Percentiles rank a stretch among this genome's conserved stretches.
These are phyloP conservation scores for Tetragonisca angustula DNA, from an alignment of 2,888 invertebrate species.

Conservation along the genomic window DNA sequence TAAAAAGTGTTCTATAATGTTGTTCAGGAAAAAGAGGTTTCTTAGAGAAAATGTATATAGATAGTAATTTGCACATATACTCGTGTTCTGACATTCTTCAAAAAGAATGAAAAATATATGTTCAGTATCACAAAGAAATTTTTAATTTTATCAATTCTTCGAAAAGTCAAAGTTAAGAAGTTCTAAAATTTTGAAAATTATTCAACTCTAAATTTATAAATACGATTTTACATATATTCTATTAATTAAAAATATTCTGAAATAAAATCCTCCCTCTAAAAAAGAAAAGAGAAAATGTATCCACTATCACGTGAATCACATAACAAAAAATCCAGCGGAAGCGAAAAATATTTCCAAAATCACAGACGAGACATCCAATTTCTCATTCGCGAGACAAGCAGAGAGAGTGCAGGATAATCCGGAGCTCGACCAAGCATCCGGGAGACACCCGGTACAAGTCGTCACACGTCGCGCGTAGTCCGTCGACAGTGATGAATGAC, in stretches of 20 bases:
- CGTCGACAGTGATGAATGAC: conserved; percentile 70
- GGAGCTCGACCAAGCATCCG: conserved; percentile 16
- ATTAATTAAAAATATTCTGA: background rate
- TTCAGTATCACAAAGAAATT: background rate
- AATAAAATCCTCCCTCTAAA: background rate
- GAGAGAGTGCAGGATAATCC: background rate
- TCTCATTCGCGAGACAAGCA: background rate
- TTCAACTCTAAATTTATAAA: background rate
- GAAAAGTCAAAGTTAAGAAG: background rate
- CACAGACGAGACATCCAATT: background rate
- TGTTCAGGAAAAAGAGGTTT: no score
- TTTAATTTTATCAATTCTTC: no score
- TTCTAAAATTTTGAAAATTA: background rate
- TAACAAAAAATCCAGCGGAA: background rate
- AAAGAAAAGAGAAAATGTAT: background rate
- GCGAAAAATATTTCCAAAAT: background rate
- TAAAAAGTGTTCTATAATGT: no score
- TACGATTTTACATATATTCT: background rate
- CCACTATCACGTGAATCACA: background rate
- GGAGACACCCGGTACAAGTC: conserved; percentile 8
- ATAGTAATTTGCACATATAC: no score
- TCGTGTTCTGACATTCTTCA: no score
- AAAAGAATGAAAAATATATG: background rate
- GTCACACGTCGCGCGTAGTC: conserved; percentile 57
- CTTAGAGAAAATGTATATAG: no score